Evolutionary conservation across 2,888 invertebrate species (phyloP).

Genomic region (Podotricha telesiphe): DNA sequence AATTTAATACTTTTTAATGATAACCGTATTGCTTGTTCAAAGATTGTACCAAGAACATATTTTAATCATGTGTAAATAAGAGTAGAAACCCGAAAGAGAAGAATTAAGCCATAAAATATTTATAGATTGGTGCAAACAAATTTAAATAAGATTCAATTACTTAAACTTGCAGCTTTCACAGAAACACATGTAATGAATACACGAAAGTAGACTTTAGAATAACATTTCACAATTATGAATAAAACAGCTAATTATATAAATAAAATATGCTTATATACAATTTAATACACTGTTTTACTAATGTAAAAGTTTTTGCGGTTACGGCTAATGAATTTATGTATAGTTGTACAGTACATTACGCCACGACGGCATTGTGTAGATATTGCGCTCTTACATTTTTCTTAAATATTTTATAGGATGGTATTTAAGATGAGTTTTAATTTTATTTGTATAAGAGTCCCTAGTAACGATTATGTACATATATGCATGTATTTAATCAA

Average conservation of each 20-base stretch:
- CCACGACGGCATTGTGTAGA: background rate
- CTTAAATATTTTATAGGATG: background rate
- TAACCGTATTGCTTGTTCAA: too few relatives aligned
- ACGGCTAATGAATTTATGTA: background rate
- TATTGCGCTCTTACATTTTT: background rate
- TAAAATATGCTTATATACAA: background rate
- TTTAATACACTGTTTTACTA: background rate
- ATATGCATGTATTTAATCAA: slow-evolving; percentile 46
- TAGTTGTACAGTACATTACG: background rate
- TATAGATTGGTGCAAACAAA: too few relatives aligned
- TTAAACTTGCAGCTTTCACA: too few relatives aligned
- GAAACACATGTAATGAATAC: too few relatives aligned
- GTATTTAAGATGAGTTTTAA: background rate
- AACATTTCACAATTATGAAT: too few relatives aligned
- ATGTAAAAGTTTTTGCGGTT: slow-evolving; percentile 4
- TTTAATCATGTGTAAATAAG: too few relatives aligned
- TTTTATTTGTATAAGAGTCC: background rate
- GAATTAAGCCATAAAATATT: too few relatives aligned
- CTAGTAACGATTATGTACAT: background rate
- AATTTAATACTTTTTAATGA: too few relatives aligned
- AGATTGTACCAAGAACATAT: too few relatives aligned
- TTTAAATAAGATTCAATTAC: too few relatives aligned
- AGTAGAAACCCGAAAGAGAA: too few relatives aligned
- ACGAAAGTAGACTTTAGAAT: too few relatives aligned
- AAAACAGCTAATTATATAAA: background rate